Percentiles rank a stretch among this genome's conserved stretches.
phyloP scores from a whole-genome alignment of 2,113 vertebrate genomes.

The Takifugu flavidus region DNA sequence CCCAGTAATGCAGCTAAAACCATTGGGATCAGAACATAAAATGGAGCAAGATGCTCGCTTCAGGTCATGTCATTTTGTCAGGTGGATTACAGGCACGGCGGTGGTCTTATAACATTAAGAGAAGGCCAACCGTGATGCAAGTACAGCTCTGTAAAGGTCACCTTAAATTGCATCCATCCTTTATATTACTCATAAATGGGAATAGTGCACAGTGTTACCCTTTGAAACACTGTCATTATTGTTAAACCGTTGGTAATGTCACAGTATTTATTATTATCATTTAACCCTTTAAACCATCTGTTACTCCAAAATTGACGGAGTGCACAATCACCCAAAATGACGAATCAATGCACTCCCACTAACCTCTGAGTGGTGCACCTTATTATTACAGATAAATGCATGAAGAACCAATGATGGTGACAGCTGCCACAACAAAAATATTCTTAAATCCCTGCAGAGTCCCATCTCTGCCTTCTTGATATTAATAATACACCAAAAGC shows the following conservation, averaged over 20 bases:
- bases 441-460: constrained; percentile 2
- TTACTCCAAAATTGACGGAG: too few relatives aligned
- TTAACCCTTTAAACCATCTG: too few relatives aligned
- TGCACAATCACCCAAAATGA: neutral
- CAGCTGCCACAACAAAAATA: constrained; percentile 5
- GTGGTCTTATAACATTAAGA: neutral
- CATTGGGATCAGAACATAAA: neutral
- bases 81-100: too few relatives aligned
- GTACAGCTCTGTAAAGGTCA: neutral
- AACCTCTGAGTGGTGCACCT: neutral
- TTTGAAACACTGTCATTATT: neutral
- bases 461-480: neutral
- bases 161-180: neutral
- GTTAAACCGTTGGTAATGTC: neutral
- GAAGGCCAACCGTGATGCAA: neutral
- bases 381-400: neutral
- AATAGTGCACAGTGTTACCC: neutral
- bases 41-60: neutral
- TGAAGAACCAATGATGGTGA: constrained; percentile 5
- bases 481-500: constrained; percentile 19
- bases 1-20: neutral
- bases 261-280: neutral
- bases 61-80: too few relatives aligned
- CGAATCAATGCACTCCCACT: neutral
- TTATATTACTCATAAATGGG: neutral